Conservation (phyloP, 2,888 invertebrate species). For the Ormyrus labotus region DNA sequence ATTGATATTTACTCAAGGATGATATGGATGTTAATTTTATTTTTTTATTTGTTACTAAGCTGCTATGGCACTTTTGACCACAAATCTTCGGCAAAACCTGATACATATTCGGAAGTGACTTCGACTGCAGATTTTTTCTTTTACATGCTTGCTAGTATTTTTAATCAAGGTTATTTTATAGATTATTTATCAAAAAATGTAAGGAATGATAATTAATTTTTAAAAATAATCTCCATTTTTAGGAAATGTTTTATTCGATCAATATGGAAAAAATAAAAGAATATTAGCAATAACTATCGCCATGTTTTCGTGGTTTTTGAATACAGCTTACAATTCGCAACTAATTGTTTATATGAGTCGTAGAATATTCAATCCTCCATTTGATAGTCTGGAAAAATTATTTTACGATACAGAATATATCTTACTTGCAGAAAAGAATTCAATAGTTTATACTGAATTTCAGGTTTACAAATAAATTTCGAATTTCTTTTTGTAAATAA, state of each 20-base stretch:
- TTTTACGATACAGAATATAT: constrained; percentile 56
- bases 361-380: constrained; percentile 57
- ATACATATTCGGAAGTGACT: too few relatives aligned
- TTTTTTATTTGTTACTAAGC: too few relatives aligned
- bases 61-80: too few relatives aligned
- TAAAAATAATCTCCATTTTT: background rate
- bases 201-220: background rate
- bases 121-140: too few relatives aligned
- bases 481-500: too few relatives aligned
- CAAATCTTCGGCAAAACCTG: too few relatives aligned
- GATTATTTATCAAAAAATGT: too few relatives aligned
- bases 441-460: constrained; percentile 39
- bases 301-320: constrained; percentile 57
- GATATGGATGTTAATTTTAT: constrained; percentile 37
- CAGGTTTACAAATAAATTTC: background rate
- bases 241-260: background rate
- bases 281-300: background rate
- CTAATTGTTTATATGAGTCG: constrained; percentile 57
- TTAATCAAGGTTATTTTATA: too few relatives aligned
- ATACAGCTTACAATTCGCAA: constrained; percentile 56
- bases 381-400: constrained; percentile 54
- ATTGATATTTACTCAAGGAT: constrained; percentile 58
- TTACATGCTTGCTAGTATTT: too few relatives aligned
- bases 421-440: constrained; percentile 50
- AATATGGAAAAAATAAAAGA: background rate